A percentile compares a stretch with the other conserved stretches of the same genome.
Conservation (phyloP, 2,113 vertebrate species). For the Rafetus swinhoei region DNA sequence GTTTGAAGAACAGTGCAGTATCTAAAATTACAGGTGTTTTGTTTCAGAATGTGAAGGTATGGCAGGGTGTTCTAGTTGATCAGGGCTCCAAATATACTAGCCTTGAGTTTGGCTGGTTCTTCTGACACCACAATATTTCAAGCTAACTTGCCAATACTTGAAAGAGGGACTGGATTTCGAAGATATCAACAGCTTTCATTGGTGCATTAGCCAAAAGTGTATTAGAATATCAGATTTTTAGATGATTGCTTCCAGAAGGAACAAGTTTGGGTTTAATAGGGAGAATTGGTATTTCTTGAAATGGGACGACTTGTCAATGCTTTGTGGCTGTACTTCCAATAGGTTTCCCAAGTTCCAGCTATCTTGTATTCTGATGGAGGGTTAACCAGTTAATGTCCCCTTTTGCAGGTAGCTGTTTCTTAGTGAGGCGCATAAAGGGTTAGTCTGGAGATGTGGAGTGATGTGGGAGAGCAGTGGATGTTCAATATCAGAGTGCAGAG, state of each 20-base stretch:
- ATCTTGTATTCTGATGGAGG: slow-evolving; percentile 32
- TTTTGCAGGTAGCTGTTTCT: slow-evolving; percentile 41
- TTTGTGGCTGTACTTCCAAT: slow-evolving; percentile 3
- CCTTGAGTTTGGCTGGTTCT: slow-evolving; percentile 45
- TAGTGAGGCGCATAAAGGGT: slow-evolving; percentile 39
- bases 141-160: background rate
- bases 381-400: slow-evolving; percentile 18
- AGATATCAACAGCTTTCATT: slow-evolving; percentile 67
- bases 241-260: slow-evolving; percentile 16
- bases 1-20: background rate
- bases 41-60: background rate
- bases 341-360: background rate
- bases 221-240: slow-evolving; percentile 43
- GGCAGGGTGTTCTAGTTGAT: background rate
- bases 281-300: slow-evolving; percentile 22
- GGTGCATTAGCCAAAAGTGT: slow-evolving; percentile 68
- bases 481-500: background rate
- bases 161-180: slow-evolving; percentile 55
- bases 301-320: slow-evolving; percentile 48
- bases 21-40: background rate
- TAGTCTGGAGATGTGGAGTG: background rate
- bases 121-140: slow-evolving; percentile 57
- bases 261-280: slow-evolving; percentile 22
- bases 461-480: background rate
- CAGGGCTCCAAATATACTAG: slow-evolving; percentile 28